These are phyloP conservation scores for Phocides pigmalion DNA, from an alignment of 1,140 invertebrate genomes.

Conservation along the genomic window DNA sequence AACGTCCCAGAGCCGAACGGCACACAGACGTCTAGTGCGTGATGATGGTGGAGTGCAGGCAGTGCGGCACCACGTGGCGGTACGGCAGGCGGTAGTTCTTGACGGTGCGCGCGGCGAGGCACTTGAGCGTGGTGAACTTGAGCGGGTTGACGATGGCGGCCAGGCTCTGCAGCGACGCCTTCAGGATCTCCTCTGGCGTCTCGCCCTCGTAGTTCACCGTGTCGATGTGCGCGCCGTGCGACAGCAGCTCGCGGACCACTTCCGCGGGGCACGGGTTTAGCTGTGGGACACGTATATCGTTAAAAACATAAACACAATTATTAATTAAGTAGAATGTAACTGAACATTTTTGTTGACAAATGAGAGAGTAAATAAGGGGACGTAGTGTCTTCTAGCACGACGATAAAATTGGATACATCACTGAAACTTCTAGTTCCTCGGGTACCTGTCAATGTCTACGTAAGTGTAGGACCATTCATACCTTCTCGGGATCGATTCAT, in stretches of 20 bases:
- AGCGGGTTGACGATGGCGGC: slow-evolving; percentile 90
- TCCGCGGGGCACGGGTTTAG: slow-evolving; percentile 86
- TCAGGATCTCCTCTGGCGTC: slow-evolving; percentile 89
- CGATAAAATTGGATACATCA: too few species aligned
- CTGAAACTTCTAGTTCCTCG: too few species aligned
- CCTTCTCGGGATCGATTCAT: too few species aligned
- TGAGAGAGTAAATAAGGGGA: too few species aligned
- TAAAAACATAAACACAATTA: too few species aligned
- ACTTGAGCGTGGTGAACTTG: slow-evolving; percentile 91
- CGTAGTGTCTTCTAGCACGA: too few species aligned
- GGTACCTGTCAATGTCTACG: too few species aligned
- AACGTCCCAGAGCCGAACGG: too few species aligned
- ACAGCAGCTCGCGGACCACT: slow-evolving; percentile 88
- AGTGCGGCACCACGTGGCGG: slow-evolving; percentile 85
- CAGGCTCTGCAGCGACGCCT: slow-evolving; percentile 83
- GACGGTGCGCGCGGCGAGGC: slow-evolving; percentile 91
- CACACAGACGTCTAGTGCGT: slow-evolving; percentile 56
- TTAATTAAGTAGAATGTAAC: too few species aligned
- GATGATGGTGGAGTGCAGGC: slow-evolving; percentile 76
- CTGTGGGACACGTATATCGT: slow-evolving; percentile 45
- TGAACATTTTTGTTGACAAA: too few species aligned
- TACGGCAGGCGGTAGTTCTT: slow-evolving; percentile 86
- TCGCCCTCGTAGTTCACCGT: slow-evolving; percentile 91
- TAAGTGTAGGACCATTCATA: too few species aligned
- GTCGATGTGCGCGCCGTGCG: slow-evolving; percentile 94